Evolutionary conservation across 2,113 vertebrate species (phyloP).

Genomic region (Microcebus jonahi): DNA sequence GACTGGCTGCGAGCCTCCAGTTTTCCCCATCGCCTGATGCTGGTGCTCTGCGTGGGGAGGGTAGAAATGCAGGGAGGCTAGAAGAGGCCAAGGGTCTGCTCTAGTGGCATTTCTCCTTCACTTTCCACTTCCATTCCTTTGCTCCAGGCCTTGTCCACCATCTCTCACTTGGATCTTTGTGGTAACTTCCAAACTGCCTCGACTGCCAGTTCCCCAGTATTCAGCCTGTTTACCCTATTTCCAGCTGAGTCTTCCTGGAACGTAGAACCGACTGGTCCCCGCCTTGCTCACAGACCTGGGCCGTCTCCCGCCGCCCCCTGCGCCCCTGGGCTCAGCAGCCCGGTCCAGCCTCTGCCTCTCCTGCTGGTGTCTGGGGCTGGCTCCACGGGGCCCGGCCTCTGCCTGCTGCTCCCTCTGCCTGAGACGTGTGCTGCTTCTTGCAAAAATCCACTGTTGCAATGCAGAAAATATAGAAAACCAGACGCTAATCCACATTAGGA

Average conservation of each 20-base stretch:
- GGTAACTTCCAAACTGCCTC: background rate
- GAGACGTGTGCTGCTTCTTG: fast-evolving
- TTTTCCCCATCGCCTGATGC: fast-evolving
- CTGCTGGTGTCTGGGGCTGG: fast-evolving
- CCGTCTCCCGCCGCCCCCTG: fast-evolving
- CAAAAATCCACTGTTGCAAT: background rate
- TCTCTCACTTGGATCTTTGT: background rate
- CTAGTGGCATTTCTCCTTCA: fast-evolving
- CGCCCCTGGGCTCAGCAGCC: fast-evolving
- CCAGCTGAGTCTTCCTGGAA: background rate
- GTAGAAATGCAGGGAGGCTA: fast-evolving
- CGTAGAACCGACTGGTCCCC: fast-evolving
- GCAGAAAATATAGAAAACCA: background rate
- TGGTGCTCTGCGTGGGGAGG: no score
- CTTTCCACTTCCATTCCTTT: background rate
- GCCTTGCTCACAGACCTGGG: background rate
- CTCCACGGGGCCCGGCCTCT: background rate
- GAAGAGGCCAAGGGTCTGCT: fast-evolving
- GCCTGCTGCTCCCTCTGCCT: background rate
- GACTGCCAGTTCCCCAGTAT: fast-evolving
- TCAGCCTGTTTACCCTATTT: background rate
- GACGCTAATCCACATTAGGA: background rate
- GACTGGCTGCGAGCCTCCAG: fast-evolving
- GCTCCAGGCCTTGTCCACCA: background rate
- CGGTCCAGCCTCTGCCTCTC: fast-evolving